phyloP scores from a whole-genome alignment of 2,113 vertebrate genomes.

The Theristicus caerulescens region DNA sequence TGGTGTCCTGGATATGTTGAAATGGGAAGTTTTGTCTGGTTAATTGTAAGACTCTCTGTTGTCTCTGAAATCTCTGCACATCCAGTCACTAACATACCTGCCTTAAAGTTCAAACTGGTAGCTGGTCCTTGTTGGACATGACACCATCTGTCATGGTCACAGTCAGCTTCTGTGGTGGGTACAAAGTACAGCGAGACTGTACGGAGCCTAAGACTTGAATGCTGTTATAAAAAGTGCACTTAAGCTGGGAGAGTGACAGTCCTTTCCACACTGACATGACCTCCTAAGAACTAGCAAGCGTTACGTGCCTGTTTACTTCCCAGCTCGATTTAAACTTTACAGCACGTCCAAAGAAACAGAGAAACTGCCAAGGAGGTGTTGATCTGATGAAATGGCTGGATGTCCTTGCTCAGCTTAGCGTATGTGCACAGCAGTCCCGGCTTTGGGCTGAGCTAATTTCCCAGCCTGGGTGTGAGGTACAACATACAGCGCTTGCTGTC shows the following conservation, averaged over 20 bases:
- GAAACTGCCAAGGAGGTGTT: not conserved
- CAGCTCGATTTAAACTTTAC: not conserved
- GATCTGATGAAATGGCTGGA: not conserved
- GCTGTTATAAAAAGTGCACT: not conserved
- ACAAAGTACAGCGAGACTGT: not conserved
- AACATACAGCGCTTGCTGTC: not conserved
- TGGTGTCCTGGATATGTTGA: not conserved
- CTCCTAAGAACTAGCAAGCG: not conserved
- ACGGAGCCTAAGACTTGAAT: not conserved
- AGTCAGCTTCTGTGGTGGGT: not conserved
- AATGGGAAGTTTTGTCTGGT: not conserved
- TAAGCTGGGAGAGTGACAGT: not conserved
- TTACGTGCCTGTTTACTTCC: not conserved
- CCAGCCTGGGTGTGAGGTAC: not conserved
- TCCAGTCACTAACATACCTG: not conserved
- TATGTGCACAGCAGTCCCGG: fast-evolving
- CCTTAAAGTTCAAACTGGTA: not conserved
- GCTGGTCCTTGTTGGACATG: not conserved
- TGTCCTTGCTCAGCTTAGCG: not conserved
- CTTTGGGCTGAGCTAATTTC: not conserved
- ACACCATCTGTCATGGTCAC: not conserved
- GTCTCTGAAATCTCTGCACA: not conserved
- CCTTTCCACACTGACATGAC: not conserved
- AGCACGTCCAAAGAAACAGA: not conserved
- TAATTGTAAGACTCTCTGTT: not conserved